phyloP scores from a whole-genome alignment of 2,888 invertebrate genomes.

The Euplexia lucipara region DNA sequence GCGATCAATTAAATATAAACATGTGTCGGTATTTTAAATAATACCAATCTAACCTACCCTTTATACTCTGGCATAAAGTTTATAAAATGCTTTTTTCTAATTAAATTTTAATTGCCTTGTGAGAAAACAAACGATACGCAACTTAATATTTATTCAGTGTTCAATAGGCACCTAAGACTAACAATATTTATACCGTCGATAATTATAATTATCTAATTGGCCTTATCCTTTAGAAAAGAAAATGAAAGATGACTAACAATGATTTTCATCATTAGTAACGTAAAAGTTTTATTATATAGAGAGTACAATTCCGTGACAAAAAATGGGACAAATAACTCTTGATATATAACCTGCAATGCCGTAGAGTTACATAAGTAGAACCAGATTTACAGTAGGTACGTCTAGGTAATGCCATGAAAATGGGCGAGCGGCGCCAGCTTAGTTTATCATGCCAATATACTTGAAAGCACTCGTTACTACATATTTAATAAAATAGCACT shows the following conservation, averaged over 20 bases:
- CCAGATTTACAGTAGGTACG: constrained; percentile 56
- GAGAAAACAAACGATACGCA: too few relatives aligned
- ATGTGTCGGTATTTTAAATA: too few relatives aligned
- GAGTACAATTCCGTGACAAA: not conserved
- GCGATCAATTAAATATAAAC: too few relatives aligned
- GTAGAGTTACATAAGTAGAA: constrained; percentile 83
- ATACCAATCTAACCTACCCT: too few relatives aligned
- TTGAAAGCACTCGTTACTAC: constrained; percentile 29
- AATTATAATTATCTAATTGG: too few relatives aligned
- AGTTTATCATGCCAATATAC: constrained; percentile 39
- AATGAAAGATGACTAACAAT: not conserved
- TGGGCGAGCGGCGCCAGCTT: constrained; percentile 36
- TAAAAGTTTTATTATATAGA: not conserved
- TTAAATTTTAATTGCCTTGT: too few relatives aligned
- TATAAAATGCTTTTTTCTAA: too few relatives aligned
- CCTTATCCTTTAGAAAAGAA: too few relatives aligned
- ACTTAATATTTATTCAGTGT: too few relatives aligned
- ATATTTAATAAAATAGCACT: constrained; percentile 17
- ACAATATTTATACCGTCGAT: too few relatives aligned
- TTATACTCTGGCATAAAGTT: too few relatives aligned
- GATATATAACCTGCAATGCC: constrained; percentile 81
- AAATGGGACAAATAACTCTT: constrained; percentile 22
- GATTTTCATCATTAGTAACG: constrained; percentile 3
- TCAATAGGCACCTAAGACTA: too few relatives aligned
- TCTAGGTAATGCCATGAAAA: constrained; percentile 58